A percentile compares a stretch with the other conserved stretches of the same genome.
phyloP scores from a whole-genome alignment of 2,888 invertebrate species.

The Cecidostiba fungosa region DNA sequence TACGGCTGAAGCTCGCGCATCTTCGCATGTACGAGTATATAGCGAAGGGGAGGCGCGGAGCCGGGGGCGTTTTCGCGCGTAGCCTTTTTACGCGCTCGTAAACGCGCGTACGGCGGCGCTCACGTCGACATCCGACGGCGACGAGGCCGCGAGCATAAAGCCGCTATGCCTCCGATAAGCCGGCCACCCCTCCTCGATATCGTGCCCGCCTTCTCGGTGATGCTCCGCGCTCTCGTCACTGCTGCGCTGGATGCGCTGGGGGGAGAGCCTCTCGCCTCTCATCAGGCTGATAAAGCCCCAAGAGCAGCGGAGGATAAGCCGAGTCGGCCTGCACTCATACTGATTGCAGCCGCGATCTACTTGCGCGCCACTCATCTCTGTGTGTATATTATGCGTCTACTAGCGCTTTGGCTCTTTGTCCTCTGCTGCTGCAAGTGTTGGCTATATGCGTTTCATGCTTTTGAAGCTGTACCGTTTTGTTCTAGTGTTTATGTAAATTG shows the following conservation, averaged over 20 bases:
- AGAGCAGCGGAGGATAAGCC: too few species aligned
- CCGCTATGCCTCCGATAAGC: slow-evolving; percentile 69
- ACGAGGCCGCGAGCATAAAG: slow-evolving; percentile 65
- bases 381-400: too few species aligned
- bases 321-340: slow-evolving; percentile 79
- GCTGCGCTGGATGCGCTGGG: too few species aligned
- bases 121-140: slow-evolving; percentile 64
- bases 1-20: not conserved
- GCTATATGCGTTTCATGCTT: too few species aligned
- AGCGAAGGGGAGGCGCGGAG: not conserved
- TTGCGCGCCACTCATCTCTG: too few species aligned
- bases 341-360: too few species aligned
- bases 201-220: slow-evolving; percentile 18
- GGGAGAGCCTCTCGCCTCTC: too few species aligned
- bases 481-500: too few species aligned
- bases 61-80: slow-evolving; percentile 35
- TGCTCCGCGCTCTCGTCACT: too few species aligned
- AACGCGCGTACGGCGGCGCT: slow-evolving; percentile 47
- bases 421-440: not conserved
- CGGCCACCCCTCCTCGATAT: slow-evolving; percentile 33
- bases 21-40: not conserved
- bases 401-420: not conserved
- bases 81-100: slow-evolving; percentile 59
- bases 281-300: too few species aligned
- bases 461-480: too few species aligned